Evolutionary conservation across 2,797 vertebrate species (phyloP).

Genomic region (Euthynnus affinis): DNA sequence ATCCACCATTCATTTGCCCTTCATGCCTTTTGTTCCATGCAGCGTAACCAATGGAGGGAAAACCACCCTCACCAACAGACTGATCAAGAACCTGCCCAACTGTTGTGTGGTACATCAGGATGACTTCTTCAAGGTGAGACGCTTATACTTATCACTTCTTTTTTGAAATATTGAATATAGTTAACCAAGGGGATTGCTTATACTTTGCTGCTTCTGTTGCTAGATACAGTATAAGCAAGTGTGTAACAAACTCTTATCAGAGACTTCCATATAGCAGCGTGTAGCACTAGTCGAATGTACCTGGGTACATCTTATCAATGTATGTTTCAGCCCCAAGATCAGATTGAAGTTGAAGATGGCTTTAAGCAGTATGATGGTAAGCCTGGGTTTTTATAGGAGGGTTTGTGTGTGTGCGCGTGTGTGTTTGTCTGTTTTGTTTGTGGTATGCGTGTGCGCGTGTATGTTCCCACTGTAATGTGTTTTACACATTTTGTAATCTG

Average conservation of each 20-base stretch:
- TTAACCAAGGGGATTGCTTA: conserved; percentile 4
- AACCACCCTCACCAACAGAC: conserved; percentile 90
- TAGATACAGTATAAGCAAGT: conserved; percentile 25
- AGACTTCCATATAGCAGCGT: conserved; percentile 65
- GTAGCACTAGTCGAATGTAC: conserved; percentile 81
- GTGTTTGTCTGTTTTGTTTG: conserved; percentile 36
- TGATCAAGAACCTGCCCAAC: conserved; percentile 89
- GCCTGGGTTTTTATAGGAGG: conserved; percentile 80
- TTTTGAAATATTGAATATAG: background rate
- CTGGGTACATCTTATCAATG: conserved; percentile 85
- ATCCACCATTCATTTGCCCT: background rate
- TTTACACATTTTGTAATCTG: conserved; percentile 60
- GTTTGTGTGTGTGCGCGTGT: conserved; percentile 43
- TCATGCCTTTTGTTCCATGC: conserved; percentile 22
- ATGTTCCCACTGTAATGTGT: conserved; percentile 41
- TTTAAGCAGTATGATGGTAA: conserved; percentile 99
- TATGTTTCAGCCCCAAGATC: conserved; percentile 95
- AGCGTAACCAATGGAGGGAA: conserved; percentile 95
- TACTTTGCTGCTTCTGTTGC: conserved; percentile 45
- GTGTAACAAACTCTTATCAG: conserved; percentile 40
- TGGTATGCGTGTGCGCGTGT: conserved; percentile 31
- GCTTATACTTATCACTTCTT: background rate
- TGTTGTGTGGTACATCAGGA: conserved; percentile 95
- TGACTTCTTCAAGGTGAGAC: conserved; percentile 94
- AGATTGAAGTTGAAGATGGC: conserved; percentile 96